Evolutionary conservation across 2,113 vertebrate species (phyloP).

Genomic region (Salvelinus fontinalis): DNA sequence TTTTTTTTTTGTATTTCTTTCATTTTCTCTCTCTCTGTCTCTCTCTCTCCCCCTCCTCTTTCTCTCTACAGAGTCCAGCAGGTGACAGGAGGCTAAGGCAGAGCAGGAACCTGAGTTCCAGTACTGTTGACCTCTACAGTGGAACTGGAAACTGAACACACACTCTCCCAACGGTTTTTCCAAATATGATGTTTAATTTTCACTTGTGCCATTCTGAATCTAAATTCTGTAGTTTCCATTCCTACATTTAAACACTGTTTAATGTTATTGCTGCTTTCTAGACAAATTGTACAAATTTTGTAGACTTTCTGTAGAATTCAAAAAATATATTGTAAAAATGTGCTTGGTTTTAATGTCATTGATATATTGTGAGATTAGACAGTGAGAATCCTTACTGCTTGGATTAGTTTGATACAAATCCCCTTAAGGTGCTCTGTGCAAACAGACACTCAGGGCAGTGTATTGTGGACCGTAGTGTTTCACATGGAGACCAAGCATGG

Average conservation of each 20-base stretch:
- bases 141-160: slow-evolving; percentile 13
- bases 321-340: too few relatives aligned
- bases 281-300: too few relatives aligned
- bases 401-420: too few relatives aligned
- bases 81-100: slow-evolving; percentile 28
- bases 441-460: neutral
- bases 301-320: too few relatives aligned
- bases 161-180: too few relatives aligned
- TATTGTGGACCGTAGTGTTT: neutral
- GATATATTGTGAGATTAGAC: too few relatives aligned
- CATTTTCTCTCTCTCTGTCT: neutral
- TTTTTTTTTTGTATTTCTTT: neutral
- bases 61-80: slow-evolving; percentile 22
- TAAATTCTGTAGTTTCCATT: too few relatives aligned
- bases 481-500: neutral
- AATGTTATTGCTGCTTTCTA: too few relatives aligned
- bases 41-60: neutral
- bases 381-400: too few relatives aligned
- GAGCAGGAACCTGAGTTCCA: slow-evolving; percentile 42
- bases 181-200: neutral
- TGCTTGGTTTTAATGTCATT: too few relatives aligned
- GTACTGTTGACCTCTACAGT: slow-evolving; percentile 35
- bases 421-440: neutral
- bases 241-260: too few relatives aligned
- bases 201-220: too few relatives aligned